Base-by-base conservation (phyloP, 2,888 invertebrate species). In the Stenotaenia linearis region DNA sequence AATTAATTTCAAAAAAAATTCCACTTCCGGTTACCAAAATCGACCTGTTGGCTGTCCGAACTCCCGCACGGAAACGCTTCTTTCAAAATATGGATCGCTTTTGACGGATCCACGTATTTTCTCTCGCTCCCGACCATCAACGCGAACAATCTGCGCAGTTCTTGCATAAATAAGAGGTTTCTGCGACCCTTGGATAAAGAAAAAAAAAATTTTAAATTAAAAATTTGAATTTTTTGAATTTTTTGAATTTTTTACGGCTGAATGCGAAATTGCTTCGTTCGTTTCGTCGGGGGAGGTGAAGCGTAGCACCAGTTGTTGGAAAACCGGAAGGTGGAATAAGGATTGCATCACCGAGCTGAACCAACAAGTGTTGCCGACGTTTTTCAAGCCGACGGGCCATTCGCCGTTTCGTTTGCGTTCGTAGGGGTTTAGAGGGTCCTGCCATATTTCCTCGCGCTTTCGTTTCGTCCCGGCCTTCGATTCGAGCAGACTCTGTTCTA, bases 361-460 rank as follows among this genome's bases (percentile, higher is more conserved):
- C 88, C 88, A 88, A 83, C 88, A 88, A 0, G 88, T 88, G 80
- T 88, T 88, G 77, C 88, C 88, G 7, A 88, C 87, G 84, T 88
- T 88, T 82, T 87, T 87, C 77, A 88, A 83, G 0, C 88, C 88
- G 9, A 87, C 87, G 10, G 88, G 88, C 85, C 86, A 86, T 61
- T 83, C 83, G 1, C 84, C 84, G 32, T 83, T 82, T 32, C 82
- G 35, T 78, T 81, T 82, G 28, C 84, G 80, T 79, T 87, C 86
- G 80, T 86, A 84, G 0, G 87, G 87, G 82, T 87, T 87, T 37
- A 86, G 82, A 1, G 86, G 86, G 81, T 87, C 87, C 21, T 86
- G 85, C 86, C 86, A 87, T 10, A 86, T 81, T 81, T 86, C 86
- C 6, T 85, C 86, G 40, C 86, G 81, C 81, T 86, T 86, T 30